Base-by-base conservation (phyloP, 1,140 invertebrate species). In the Pteromalus puparum region DNA sequence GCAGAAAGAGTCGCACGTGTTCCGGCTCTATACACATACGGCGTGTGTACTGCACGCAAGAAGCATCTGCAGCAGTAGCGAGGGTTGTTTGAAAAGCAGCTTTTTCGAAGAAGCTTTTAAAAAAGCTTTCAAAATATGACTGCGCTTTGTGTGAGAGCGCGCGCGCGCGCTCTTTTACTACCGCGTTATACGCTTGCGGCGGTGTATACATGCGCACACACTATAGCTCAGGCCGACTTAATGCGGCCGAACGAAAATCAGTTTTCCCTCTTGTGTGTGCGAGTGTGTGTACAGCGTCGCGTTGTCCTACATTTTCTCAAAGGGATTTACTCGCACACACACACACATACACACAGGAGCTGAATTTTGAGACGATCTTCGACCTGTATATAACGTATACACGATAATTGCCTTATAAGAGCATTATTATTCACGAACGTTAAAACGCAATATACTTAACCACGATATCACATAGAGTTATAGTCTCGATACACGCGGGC, bases 51-150 rank as follows among this genome's bases (percentile, higher is more conserved):
- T 61, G 53, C 21, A 61, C 18, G 18, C 53, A 61, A 61, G 53
- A 61, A 61, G 53, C 53, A 61, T 61, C 53, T 53, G 48, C 48
- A 61, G 21, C 53, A 61, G 53, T 18, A 7, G 18, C 18, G 21
- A 61, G 53, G 53, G 21, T 61, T 21, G 53, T 21, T 61, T 21
- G 53, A n/a, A 61, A 21, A 61, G 53, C 53, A 61, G 53, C 53
- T 61, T 61, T 61, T 61, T 61, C 53, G 53, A 61, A 61, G 53
- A 61, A 61, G 53, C 53, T 61, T 61, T 61, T 61, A 61, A 61
- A 61, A 61, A 61, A 21, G 53, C 53, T 61, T 61, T 61, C 53
- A 61, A 61, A 61, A 61, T 53, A 61, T 61, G 21, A 61, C 53
- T 21, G 21, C 53, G 53, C 53, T 61, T 21, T 61, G 53, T 61